These are phyloP conservation scores for Drosophila pandora DNA, from an alignment of 1,140 invertebrate species.

Conservation along the genomic window DNA sequence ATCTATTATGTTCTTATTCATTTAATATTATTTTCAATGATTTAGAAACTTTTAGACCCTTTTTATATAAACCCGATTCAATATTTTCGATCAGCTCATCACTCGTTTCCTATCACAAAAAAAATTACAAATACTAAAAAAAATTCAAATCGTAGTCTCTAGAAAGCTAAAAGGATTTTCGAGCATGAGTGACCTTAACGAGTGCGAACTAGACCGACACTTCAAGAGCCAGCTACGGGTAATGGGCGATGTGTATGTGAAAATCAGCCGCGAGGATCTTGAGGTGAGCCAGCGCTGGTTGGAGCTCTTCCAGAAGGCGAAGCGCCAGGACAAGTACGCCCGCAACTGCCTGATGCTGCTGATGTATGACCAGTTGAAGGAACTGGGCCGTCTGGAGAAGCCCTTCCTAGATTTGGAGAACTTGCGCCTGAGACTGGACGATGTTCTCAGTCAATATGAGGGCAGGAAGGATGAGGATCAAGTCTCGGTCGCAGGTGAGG, in stretches of 20 bases:
- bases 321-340: slow-evolving; percentile 43
- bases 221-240: slow-evolving; percentile 43
- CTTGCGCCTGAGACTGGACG: slow-evolving; percentile 17
- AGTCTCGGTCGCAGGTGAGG: neutral
- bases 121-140: neutral
- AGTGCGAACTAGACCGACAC: slow-evolving; percentile 47
- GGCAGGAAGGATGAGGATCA: slow-evolving; percentile 1
- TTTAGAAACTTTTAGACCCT: too few relatives aligned
- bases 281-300: slow-evolving; percentile 42
- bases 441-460: slow-evolving; percentile 43
- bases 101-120: neutral
- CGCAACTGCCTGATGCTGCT: slow-evolving; percentile 64
- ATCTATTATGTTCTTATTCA: too few relatives aligned
- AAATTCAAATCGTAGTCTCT: slow-evolving; percentile 4
- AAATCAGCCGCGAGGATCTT: slow-evolving; percentile 12
- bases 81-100: neutral
- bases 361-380: slow-evolving; percentile 46
- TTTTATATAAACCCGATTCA: too few relatives aligned
- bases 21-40: too few relatives aligned
- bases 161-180: neutral
- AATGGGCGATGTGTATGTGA: slow-evolving; percentile 31
- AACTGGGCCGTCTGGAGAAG: slow-evolving; percentile 30
- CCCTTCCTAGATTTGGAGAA: slow-evolving; percentile 49
- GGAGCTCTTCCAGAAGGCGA: slow-evolving; percentile 21
- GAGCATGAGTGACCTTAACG: slow-evolving; percentile 41